Conservation (phyloP, 1,140 invertebrate species). For the Brachionus rubens region DNA sequence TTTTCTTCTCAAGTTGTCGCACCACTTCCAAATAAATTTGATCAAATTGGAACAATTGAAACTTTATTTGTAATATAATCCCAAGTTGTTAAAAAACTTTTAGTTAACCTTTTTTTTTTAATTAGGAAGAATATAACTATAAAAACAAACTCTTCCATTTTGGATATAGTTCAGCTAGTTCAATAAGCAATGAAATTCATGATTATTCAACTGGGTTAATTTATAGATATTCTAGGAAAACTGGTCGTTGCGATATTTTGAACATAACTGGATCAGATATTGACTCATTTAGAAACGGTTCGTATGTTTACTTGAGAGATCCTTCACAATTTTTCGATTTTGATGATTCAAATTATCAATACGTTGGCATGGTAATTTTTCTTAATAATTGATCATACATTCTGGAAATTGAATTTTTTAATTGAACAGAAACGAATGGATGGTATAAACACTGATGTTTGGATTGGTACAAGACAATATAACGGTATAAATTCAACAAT, state of each 20-base stretch:
- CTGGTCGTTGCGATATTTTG: background rate
- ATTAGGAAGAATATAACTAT: constrained; percentile 36
- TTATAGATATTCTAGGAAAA: background rate
- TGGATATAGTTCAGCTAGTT: constrained; percentile 1
- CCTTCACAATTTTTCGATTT: constrained; percentile 21
- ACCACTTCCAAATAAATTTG: background rate
- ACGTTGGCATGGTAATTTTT: constrained; percentile 15
- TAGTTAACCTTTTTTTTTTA: background rate
- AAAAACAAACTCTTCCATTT: constrained; percentile 23
- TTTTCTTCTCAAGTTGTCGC: constrained; percentile 21
- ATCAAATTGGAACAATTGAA: background rate
- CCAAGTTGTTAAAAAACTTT: background rate
- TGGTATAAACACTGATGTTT: constrained; percentile 37
- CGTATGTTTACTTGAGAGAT: background rate
- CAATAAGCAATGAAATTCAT: constrained; percentile 28
- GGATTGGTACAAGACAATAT: background rate
- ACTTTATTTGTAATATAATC: background rate
- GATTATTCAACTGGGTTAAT: constrained; percentile 19
- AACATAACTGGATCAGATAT: constrained; percentile 6
- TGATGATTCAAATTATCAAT: constrained; percentile 9
- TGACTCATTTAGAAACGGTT: background rate
- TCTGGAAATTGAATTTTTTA: background rate
- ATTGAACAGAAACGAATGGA: constrained; percentile 20
- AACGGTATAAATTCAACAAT: constrained; percentile 15
- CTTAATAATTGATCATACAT: background rate